phyloP scores from a whole-genome alignment of 2,797 vertebrate genomes.

The Sebastes itinus region DNA sequence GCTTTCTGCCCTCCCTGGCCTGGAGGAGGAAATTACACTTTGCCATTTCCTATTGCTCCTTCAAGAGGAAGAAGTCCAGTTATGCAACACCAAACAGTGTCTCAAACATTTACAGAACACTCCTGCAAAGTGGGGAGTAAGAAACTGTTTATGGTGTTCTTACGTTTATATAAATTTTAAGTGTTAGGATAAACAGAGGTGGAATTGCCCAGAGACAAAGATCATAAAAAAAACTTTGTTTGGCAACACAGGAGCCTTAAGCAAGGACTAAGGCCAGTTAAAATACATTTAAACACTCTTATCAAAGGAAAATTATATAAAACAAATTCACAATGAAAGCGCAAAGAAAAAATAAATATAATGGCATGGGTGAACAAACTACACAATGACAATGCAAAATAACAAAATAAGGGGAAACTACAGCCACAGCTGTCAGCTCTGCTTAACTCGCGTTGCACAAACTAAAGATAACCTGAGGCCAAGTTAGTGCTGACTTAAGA shows the following conservation, averaged over 20 bases:
- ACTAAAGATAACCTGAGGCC: not conserved
- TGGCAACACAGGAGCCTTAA: not conserved
- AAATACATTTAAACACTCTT: not conserved
- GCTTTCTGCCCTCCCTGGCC: not conserved
- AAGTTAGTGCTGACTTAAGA: not conserved
- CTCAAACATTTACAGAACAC: conserved; percentile 10
- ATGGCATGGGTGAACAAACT: not conserved
- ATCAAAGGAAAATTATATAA: not conserved
- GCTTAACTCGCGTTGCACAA: not conserved
- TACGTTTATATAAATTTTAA: not conserved
- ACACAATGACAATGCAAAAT: not conserved
- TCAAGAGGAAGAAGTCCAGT: conserved; percentile 46
- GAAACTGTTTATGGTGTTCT: not conserved
- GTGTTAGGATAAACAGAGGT: not conserved
- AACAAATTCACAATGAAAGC: not conserved
- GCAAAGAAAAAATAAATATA: not conserved
- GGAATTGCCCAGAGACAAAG: not conserved
- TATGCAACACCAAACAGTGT: conserved; percentile 32
- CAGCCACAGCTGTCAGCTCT: not conserved
- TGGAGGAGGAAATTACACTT: conserved; percentile 46
- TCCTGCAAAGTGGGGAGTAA: not conserved
- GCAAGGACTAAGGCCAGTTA: not conserved
- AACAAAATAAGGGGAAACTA: not conserved
- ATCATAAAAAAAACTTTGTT: not conserved
- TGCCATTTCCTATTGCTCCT: conserved; percentile 58